phyloP scores from a whole-genome alignment of 2,113 vertebrate genomes.

The Nansenia antarctica region DNA sequence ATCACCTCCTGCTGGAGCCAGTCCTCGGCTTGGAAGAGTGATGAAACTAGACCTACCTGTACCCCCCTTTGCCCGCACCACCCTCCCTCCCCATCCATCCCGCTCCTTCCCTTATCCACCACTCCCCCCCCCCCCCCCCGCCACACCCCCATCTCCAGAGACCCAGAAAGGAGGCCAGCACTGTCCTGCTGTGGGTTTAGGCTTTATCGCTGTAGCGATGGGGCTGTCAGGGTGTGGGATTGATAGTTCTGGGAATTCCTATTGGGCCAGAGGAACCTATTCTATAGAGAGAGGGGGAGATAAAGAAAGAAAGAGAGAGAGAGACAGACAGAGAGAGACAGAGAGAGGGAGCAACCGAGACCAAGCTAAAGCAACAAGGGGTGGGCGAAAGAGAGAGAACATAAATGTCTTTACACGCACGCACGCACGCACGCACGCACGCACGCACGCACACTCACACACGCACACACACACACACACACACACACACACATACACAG shows the following conservation, averaged over 20 bases:
- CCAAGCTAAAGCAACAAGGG: no score
- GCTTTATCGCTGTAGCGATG: constrained; percentile 34
- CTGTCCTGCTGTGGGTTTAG: constrained; percentile 57
- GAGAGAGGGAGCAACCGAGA: no score
- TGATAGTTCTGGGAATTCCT: constrained; percentile 48
- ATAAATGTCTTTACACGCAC: no score
- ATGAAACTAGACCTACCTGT: constrained; percentile 15
- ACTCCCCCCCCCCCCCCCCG: constrained; percentile 1
- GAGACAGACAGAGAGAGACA: background rate
- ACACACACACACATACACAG: no score
- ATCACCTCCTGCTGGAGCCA: constrained; percentile 44
- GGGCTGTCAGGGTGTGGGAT: constrained; percentile 36
- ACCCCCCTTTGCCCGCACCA: background rate
- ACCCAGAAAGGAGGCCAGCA: constrained; percentile 62
- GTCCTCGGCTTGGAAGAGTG: constrained; percentile 24
- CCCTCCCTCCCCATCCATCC: background rate
- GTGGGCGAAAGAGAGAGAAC: no score
- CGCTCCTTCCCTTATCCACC: background rate
- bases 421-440: no score
- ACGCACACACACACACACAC: no score
- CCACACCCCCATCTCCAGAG: constrained; percentile 24
- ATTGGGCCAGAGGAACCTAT: constrained; percentile 18
- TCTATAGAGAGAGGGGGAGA: constrained; percentile 30
- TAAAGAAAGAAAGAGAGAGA: background rate
- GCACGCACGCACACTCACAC: no score